Conservation (phyloP, 2,797 vertebrate genomes). For the Coregonus suidteri region DNA sequence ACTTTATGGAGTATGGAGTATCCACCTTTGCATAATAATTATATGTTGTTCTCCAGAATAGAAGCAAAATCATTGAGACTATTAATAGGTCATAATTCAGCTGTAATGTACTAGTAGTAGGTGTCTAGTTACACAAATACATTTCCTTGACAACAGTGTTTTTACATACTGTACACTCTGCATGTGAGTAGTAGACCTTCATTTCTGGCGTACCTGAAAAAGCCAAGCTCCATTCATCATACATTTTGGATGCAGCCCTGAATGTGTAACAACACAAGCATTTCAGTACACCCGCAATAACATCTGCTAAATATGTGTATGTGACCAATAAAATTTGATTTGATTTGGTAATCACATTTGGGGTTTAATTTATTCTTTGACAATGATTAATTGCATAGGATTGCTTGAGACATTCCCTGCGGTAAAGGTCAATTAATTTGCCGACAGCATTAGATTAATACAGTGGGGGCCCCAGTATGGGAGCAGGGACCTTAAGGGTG, state of each 20-base stretch:
- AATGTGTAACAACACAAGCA: slow-evolving; percentile 2
- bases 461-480: slow-evolving; percentile 57
- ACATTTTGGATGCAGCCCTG: slow-evolving; percentile 53
- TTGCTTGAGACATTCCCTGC: slow-evolving; percentile 66
- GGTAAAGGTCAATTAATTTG: slow-evolving; percentile 79
- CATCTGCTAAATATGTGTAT: too few relatives aligned
- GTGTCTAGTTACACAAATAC: too few relatives aligned
- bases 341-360: slow-evolving; percentile 57
- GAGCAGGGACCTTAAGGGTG: slow-evolving; percentile 20
- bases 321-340: too few relatives aligned
- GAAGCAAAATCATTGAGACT: too few relatives aligned
- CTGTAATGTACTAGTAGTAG: too few relatives aligned
- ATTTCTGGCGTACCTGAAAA: slow-evolving; percentile 46
- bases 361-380: slow-evolving; percentile 68
- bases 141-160: too few relatives aligned
- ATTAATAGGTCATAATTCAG: too few relatives aligned
- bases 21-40: too few relatives aligned
- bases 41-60: too few relatives aligned
- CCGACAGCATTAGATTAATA: slow-evolving; percentile 75
- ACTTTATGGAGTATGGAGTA: background rate
- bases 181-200: slow-evolving; percentile 11
- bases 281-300: too few relatives aligned
- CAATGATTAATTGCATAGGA: slow-evolving; percentile 74
- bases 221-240: slow-evolving; percentile 60
- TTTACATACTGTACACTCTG: slow-evolving; percentile 11